These are phyloP conservation scores for Trididemnum nubilum DNA, from an alignment of 23 tunicate species.

Conservation along the genomic window DNA sequence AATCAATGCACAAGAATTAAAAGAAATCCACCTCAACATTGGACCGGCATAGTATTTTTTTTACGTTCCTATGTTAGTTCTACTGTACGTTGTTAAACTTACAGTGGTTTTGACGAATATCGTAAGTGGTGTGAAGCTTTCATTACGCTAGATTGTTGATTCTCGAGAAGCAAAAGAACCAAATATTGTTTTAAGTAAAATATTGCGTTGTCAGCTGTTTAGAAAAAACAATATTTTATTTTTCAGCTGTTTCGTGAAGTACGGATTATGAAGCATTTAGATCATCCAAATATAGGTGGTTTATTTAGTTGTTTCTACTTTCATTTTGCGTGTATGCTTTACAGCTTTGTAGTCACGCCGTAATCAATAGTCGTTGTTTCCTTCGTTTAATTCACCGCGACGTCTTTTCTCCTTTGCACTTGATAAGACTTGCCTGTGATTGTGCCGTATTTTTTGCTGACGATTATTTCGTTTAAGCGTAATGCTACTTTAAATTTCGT, in stretches of 20 bases:
- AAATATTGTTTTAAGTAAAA: too few relatives aligned
- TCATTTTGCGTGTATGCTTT: too few relatives aligned
- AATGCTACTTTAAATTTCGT: not conserved
- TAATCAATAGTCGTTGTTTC: not conserved
- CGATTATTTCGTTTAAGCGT: not conserved
- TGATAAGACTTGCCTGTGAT: not conserved
- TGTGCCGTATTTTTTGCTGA: not conserved
- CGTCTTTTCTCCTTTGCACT: not conserved
- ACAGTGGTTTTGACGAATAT: too few relatives aligned
- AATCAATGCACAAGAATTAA: too few relatives aligned
- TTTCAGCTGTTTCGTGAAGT: slow-evolving; percentile 93
- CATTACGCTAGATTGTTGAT: too few relatives aligned
- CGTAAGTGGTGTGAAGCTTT: too few relatives aligned
- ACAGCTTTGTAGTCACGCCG: not conserved
- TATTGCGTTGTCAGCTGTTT: not conserved
- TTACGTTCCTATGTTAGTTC: too few relatives aligned
- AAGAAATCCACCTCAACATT: too few relatives aligned
- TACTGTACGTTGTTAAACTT: too few relatives aligned
- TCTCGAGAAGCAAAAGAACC: too few relatives aligned
- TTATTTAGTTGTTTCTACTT: not conserved
- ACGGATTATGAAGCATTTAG: slow-evolving; percentile 90
- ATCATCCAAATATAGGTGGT: slow-evolving; percentile 97
- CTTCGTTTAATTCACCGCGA: not conserved
- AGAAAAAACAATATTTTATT: not conserved
- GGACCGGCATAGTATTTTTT: too few relatives aligned